Base-by-base conservation (phyloP, 2,797 vertebrate species). In the Eremophila alpestris region DNA sequence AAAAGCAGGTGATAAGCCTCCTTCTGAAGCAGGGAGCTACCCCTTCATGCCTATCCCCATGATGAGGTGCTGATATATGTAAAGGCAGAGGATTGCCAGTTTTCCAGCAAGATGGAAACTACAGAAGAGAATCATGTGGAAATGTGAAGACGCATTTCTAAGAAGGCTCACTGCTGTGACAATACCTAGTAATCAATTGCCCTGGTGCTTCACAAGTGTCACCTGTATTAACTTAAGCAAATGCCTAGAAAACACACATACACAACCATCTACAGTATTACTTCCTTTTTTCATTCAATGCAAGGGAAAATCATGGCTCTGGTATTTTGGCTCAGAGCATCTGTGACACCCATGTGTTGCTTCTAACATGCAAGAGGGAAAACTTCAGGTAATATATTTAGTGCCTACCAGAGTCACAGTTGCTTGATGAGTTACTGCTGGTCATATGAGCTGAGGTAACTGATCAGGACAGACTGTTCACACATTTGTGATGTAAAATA, bases 401-500 rank as follows among this genome's bases (percentile, higher is more conserved):
- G 49, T 3, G 7, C 22, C 46, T 78, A 58, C 27, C 40, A 65
- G 55, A 55, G 46, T 38, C 48, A 71, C 45, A 93, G 59, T 20
- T 83, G 78, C 45, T 73, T 82, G 76, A 87, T 43, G 67, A 91
- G 56, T 80, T 89, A 90, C 54, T 83, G 54, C 69, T 78, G 79
- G 63, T 71, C 83, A 93, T 59, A 76, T 79, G 70, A 90, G 70
- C 51, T 86, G 56, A 16, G 45, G 71, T 83, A 94, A 83, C 69
- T 83, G 69, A 95, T 89, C 64, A 76, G 70, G 78, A 85, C 55
- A 87, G 81, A 79, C 23, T 43, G 56, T 58, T 94, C 56, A 88
- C 6, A 7, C 13, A 36, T 73, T 91, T 83, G 63, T 52, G 56
- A 91, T 69, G 74, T 81, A 94, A 94, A 94, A 94, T 83, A 86